Percentiles rank a stretch among this genome's conserved stretches.
Conservation (phyloP, 2,888 invertebrate genomes). For the Drosophila meridionalis region DNA sequence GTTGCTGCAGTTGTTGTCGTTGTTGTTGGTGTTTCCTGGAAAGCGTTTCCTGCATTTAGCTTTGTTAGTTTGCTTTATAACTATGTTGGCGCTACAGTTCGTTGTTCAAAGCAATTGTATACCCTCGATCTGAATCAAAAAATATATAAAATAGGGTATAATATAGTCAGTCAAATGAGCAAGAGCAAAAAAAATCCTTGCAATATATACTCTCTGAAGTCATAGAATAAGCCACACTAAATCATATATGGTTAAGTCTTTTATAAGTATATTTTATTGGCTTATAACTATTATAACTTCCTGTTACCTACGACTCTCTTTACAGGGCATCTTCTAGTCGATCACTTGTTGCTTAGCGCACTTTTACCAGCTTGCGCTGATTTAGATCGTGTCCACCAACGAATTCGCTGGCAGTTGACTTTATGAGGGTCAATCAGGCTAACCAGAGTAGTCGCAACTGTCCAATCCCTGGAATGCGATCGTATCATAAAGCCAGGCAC, state of each 20-base stretch:
- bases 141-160: not conserved
- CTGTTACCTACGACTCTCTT: not conserved
- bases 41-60: constrained; percentile 79
- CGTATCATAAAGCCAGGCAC: constrained; percentile 24
- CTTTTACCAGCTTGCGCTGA: constrained; percentile 38
- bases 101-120: constrained; percentile 21
- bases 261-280: not conserved
- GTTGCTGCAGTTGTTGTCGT: constrained; percentile 30
- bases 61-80: constrained; percentile 65
- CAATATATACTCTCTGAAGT: not conserved
- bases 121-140: not conserved
- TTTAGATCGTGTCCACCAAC: constrained; percentile 61
- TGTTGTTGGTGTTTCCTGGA: constrained; percentile 71
- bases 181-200: not conserved
- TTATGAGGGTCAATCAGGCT: constrained; percentile 77
- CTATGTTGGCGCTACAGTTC: constrained; percentile 64
- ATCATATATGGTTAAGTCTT: not conserved
- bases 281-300: not conserved
- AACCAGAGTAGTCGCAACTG: constrained; percentile 34
- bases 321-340: constrained; percentile 9
- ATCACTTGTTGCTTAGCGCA: not conserved
- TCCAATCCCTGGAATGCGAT: constrained; percentile 46
- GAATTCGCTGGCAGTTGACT: constrained; percentile 62
- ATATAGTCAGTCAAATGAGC: too few relatives aligned
- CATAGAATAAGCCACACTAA: not conserved